These are phyloP conservation scores for Phyllostomus hastatus DNA, from an alignment of 2,113 vertebrate species.

Conservation along the genomic window DNA sequence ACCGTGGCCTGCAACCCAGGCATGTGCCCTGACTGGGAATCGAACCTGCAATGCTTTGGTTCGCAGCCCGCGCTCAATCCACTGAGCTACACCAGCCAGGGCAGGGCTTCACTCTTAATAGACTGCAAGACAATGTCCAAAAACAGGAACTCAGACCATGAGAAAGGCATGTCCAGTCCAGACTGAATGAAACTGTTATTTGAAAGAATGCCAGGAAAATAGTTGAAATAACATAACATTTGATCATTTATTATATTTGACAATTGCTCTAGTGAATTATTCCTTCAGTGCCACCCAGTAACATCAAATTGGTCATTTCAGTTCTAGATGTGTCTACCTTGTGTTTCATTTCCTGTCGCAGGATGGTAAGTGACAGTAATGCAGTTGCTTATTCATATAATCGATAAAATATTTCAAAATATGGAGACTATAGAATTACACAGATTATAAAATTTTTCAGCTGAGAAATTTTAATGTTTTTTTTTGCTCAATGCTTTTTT, in stretches of 20 bases:
- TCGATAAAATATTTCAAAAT: slow-evolving; percentile 5
- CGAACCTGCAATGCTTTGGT: too few relatives aligned
- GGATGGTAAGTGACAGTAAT: neutral
- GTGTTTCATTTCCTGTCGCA: neutral
- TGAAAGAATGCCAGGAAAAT: neutral
- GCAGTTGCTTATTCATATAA: neutral
- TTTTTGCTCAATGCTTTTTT: neutral
- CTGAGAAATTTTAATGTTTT: neutral
- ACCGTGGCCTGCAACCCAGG: too few relatives aligned
- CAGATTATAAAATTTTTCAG: neutral
- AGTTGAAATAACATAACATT: neutral
- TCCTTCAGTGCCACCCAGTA: neutral
- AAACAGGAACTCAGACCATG: neutral
- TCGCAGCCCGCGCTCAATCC: too few relatives aligned
- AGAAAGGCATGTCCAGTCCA: neutral
- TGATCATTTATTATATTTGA: neutral
- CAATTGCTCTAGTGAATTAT: neutral
- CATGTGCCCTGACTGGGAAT: too few relatives aligned
- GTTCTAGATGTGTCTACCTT: neutral
- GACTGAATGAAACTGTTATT: neutral
- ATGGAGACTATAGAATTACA: neutral
- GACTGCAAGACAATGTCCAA: neutral
- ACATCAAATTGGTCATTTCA: neutral
- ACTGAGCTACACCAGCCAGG: too few relatives aligned
- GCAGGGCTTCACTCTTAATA: neutral